Conservation (phyloP, 2,113 vertebrate species). For the Poeciliopsis prolifica region DNA sequence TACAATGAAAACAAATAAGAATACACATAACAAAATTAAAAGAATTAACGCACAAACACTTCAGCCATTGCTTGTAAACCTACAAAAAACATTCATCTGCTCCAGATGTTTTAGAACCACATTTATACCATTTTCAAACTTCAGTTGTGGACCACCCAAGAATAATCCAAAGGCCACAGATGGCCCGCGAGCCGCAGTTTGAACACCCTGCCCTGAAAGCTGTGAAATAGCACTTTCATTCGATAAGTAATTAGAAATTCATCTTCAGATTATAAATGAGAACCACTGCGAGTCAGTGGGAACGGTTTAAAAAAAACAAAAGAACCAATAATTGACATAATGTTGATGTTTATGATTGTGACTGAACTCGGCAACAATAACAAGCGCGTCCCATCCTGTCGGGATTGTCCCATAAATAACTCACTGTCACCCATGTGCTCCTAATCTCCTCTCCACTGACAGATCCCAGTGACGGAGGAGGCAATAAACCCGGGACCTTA, state of each 20-base stretch:
- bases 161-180: not conserved
- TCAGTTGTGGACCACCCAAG: not conserved
- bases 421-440: slow-evolving; percentile 50
- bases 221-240: not conserved
- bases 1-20: not conserved
- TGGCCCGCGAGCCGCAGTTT: not conserved
- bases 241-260: not conserved
- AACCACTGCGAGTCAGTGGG: too few relatives aligned
- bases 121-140: too few relatives aligned
- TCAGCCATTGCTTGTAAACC: not conserved
- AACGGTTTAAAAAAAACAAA: too few relatives aligned
- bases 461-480: slow-evolving; percentile 40
- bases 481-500: slow-evolving; percentile 38
- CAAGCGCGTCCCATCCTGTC: not conserved
- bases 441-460: slow-evolving; percentile 52
- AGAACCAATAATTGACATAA: too few relatives aligned
- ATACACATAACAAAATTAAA: not conserved
- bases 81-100: not conserved
- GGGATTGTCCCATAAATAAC: slow-evolving; percentile 77
- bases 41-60: not conserved
- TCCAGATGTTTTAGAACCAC: not conserved
- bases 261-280: not conserved
- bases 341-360: too few relatives aligned
- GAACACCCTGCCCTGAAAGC: not conserved
- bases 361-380: not conserved